Base-by-base conservation (phyloP, 2,113 vertebrate genomes). In the Melanocharis versteri region DNA sequence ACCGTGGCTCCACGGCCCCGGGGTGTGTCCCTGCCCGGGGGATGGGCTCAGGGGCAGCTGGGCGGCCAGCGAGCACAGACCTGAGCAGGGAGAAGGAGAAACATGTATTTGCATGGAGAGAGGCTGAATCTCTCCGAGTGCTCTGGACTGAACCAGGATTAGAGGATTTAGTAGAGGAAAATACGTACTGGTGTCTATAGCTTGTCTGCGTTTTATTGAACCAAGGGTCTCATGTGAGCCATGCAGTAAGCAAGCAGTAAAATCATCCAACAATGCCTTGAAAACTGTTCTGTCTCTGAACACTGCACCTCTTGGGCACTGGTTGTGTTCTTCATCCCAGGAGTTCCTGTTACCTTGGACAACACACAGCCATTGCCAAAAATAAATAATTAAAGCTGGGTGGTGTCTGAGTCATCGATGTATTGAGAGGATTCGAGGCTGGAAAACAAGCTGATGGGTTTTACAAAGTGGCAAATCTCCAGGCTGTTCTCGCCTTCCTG, bases 141-240 rank as follows among this genome's bases (percentile, higher is more conserved):
- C 65, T 77, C 66, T 64, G 94, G 35, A 17, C 58, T 92, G 86
- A 88, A 85, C 54, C 15, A 26, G 87, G 75, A 81, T 93, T 77
- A 96, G 71, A 86, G 58, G 93, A 66, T 77, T 94, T 80, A 73
- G 53, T 1, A 68, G 68, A 73, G 62, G 81, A 83, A 88, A 91
- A 90, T 88, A 73, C 0, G 0, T 62, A 14, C 82, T 73, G 51
- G 85, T 73, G 78, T 80, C 78, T 94, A 79, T 62, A 76, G 84
- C 91, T 83, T 85, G 89, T 83, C 84, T 95, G 87, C 57, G 92
- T 77, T 95, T 94, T 94, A 96, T 96, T 90, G 94, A 95, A 78
- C 87, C 58, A 8, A 10, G 82, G 64, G 73, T 94, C 93, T 84
- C 95, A 23, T 26, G 91, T 72, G 84, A 85, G 87, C 91, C 50